phyloP scores from a whole-genome alignment of 2,797 vertebrate genomes.

The Craterocephalus amniculus region DNA sequence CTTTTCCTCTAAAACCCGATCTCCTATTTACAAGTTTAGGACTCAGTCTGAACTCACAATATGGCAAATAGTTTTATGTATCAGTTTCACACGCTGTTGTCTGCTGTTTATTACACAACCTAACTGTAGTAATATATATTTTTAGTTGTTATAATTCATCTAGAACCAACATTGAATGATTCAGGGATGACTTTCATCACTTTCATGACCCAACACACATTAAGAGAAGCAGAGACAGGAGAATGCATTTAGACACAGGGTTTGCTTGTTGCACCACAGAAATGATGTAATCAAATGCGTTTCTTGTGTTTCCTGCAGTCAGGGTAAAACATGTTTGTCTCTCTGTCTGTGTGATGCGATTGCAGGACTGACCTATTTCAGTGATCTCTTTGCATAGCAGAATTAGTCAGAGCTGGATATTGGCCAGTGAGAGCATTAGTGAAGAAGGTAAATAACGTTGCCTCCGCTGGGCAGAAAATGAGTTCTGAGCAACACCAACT shows the following conservation, averaged over 20 bases:
- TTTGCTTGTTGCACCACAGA: background rate
- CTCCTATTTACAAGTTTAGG: background rate
- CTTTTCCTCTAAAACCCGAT: background rate
- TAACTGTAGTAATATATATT: background rate
- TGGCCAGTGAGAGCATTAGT: slow-evolving; percentile 4
- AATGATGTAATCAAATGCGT: background rate
- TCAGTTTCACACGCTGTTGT: background rate
- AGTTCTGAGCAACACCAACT: slow-evolving; percentile 36
- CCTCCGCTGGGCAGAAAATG: slow-evolving; percentile 6
- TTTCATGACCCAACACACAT: background rate
- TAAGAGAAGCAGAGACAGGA: background rate
- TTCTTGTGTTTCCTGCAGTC: background rate
- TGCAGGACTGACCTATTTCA: background rate
- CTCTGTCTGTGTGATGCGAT: background rate
- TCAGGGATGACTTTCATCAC: background rate
- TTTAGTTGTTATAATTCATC: background rate
- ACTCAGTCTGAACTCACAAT: background rate
- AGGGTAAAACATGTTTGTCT: background rate
- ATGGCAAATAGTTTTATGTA: background rate
- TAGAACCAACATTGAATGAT: background rate
- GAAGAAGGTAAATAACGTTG: slow-evolving; percentile 38
- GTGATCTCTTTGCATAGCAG: background rate
- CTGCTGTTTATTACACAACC: background rate
- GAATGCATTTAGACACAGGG: background rate
- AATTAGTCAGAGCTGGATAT: slow-evolving; percentile 1